Base-by-base conservation (phyloP, 1,140 invertebrate species). In the Bombus polaris region DNA sequence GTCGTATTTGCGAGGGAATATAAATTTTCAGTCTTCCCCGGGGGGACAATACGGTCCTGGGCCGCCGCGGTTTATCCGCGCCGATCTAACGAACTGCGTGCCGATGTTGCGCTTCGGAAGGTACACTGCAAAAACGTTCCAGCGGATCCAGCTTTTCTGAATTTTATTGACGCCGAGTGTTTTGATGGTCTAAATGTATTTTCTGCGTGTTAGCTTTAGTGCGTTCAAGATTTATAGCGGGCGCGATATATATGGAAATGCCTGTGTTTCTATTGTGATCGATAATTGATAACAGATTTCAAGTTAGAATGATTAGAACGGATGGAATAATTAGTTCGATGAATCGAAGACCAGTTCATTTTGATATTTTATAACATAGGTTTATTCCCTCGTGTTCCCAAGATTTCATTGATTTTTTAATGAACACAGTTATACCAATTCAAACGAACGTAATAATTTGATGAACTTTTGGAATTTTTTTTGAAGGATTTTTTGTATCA, bases 31-130 rank as follows among this genome's bases (percentile, higher is more conserved):
- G 53, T 57, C 47, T 37, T 70, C 76, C 66, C 39, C 13, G n/a
- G 59, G 66, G 35, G n/a, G 18, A 65, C 5, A n/a, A 47, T 42
- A 77, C 62, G 47, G 1, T 6, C 22, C 72, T 72, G n/a, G 70
- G 22, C 13, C 83, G 57, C 57, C 83, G 39, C 57, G 87, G 59
- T 57, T 57, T 88, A 85, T 85, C 81, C 65, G 59, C 3, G 72
- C 59, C 72, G 81, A 87, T 87, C 81, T 90, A 89, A 81, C 85
- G 77, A 81, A 77, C 66, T 73, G 80, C 9, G 22, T 44, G n/a
- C 2, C 28, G 25, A 28, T 42, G 39, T 42, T 42, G 25, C 70
- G 44, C 5, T 39, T 1, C 44, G 44, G 15, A 70, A 71, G 15
- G 9, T 66, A 44, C 18, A 35, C 1, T 28, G 32, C 53, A 22